Evolutionary conservation across 2,888 invertebrate species (phyloP).

Genomic region (Hesperia comma): DNA sequence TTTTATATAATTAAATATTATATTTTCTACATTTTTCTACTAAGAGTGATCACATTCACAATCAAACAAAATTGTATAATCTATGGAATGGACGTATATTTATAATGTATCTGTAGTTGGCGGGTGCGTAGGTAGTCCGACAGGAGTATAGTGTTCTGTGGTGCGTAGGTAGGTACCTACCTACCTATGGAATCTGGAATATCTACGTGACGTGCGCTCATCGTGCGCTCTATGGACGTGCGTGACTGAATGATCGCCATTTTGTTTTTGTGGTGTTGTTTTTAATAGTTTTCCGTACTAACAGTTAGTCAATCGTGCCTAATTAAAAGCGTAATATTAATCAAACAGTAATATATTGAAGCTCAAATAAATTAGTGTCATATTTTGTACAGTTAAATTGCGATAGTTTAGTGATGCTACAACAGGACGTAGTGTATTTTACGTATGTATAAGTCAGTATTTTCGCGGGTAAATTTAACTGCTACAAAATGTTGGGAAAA

Average conservation of each 20-base stretch:
- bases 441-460: slow-evolving; percentile 50
- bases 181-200: too few species aligned
- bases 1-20: too few species aligned
- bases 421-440: slow-evolving; percentile 37
- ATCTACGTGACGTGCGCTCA: too few species aligned
- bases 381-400: slow-evolving; percentile 18
- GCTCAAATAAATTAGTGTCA: slow-evolving; percentile 10
- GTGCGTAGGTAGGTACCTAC: too few species aligned
- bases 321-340: slow-evolving; percentile 2
- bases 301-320: slow-evolving; percentile 15
- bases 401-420: slow-evolving; percentile 4
- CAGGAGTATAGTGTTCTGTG: too few species aligned
- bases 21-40: too few species aligned
- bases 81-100: too few species aligned
- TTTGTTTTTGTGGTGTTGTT: slow-evolving; percentile 37
- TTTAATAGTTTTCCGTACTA: slow-evolving; percentile 8
- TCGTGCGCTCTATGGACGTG: too few species aligned
- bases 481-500: slow-evolving; percentile 73
- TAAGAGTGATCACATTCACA: too few species aligned
- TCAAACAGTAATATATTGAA: neutral
- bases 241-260: slow-evolving; percentile 34
- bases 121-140: too few species aligned
- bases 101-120: too few species aligned
- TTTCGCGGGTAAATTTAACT: slow-evolving; percentile 73
- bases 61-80: too few species aligned